Evolutionary conservation across 2,113 vertebrate genomes (phyloP).

Genomic region (Ctenomys sociabilis): DNA sequence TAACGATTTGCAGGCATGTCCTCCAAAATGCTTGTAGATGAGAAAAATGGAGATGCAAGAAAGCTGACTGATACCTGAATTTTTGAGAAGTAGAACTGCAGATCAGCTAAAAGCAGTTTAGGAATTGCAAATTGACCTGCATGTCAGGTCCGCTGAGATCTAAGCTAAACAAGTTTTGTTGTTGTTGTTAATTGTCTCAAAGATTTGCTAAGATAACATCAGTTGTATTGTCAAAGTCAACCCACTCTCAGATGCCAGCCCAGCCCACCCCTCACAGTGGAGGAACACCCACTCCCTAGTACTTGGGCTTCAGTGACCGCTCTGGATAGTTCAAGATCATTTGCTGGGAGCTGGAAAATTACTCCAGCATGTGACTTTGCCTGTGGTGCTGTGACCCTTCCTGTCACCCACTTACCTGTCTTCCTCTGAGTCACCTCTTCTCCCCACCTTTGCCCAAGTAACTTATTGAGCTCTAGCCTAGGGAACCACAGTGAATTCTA

Average conservation of each 20-base stretch:
- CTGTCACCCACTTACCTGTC: neutral
- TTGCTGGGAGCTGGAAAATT: neutral
- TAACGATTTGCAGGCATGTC: neutral
- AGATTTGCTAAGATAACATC: constrained; percentile 17
- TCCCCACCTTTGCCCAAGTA: neutral
- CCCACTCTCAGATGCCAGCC: neutral
- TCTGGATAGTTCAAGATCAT: neutral
- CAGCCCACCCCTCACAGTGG: neutral
- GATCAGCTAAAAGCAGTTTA: constrained; percentile 21
- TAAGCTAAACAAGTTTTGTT: neutral
- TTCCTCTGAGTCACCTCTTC: constrained; percentile 42
- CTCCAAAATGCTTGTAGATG: neutral
- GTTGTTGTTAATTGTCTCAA: neutral
- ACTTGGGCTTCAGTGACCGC: neutral
- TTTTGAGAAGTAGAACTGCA: constrained; percentile 56
- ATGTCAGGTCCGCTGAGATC: constrained; percentile 19
- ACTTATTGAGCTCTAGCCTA: constrained; percentile 12
- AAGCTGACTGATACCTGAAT: neutral
- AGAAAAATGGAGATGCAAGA: neutral
- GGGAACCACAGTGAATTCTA: neutral
- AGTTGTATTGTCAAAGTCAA: neutral
- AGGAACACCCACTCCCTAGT: neutral
- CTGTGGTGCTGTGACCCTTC: constrained; percentile 17
- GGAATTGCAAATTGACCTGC: neutral
- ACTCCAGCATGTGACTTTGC: neutral